Base-by-base conservation (phyloP, 2,888 invertebrate genomes). In the Nipponacmea schrenckii region DNA sequence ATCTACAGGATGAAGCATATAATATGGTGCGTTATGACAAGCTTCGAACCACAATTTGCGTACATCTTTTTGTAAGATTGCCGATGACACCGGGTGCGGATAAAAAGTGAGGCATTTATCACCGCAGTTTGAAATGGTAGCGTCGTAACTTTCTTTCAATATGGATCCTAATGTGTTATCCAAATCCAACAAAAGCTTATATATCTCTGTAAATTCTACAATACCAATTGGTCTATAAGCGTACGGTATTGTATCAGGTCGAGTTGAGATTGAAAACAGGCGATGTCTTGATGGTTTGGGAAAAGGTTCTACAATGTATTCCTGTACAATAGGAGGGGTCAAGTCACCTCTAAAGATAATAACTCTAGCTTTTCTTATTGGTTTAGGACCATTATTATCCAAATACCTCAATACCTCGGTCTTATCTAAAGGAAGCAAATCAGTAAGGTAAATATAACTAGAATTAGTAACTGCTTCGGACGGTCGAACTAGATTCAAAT, bases 111-210 rank as follows among this genome's bases (percentile, higher is more conserved):
- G 48, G 71, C 84, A 83, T 24, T 74, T 76, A 12, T 78, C 76
- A 1, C 67, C 74, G 67, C 83, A 83, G 62, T 81, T 72, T 0
- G 66, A 46, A 12, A 83, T 72, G 12, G 73, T 77, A 2, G 80
- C 83, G 2, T 80, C 83, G 68, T 79, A 85, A 68, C 81, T 81
- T 64, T 85, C 84, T 26, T 65, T 69, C 20, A 85, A 64, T 39
- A 85, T 76, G 62, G 74, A 50, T 5, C 80, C 80, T 1, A 80
- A 56, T 27, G 74, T 70, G 26, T 65, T n/a, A 14, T 81, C 73
- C 1, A 81, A 63, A 24, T 73, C 46, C 26, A 26, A 3, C 4
- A 83, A 27, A 15, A 71, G 56, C 0, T 27, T 4, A 1, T 76
- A 26, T 8, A 77, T 66, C 0, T 66, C 74, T 0, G n/a, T 62